Conservation (phyloP, 1,140 invertebrate species). For the Acyrthosiphon pisum region DNA sequence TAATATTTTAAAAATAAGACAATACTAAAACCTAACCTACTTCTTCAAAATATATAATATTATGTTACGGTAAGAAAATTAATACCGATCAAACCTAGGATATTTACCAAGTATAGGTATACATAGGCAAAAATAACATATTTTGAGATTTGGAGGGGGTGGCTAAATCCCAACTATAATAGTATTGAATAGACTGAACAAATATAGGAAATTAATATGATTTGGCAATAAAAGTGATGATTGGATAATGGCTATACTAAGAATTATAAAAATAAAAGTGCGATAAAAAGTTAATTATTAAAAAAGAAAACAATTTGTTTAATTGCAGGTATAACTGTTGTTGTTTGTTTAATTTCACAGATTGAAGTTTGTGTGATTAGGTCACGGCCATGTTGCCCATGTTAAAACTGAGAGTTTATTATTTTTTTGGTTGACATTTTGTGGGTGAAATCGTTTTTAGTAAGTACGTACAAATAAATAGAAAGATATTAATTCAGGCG, state of each 20-base stretch:
- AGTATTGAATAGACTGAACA: too few species aligned
- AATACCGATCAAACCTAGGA: too few species aligned
- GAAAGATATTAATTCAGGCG: not conserved
- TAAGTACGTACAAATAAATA: not conserved
- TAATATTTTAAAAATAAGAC: too few species aligned
- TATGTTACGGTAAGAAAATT: too few species aligned
- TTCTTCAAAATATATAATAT: too few species aligned
- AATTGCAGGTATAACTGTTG: too few species aligned
- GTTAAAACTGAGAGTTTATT: conserved; percentile 10
- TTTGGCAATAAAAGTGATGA: not conserved
- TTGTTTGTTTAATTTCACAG: not conserved
- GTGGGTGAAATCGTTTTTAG: conserved; percentile 13
- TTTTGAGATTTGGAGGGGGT: too few species aligned
- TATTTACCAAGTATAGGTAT: too few species aligned
- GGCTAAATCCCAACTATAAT: too few species aligned
- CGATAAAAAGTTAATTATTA: not conserved
- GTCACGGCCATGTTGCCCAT: not conserved
- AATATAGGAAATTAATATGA: not conserved
- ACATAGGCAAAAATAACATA: too few species aligned
- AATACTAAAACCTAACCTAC: too few species aligned
- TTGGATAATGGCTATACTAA: not conserved
- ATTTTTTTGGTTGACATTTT: not conserved
- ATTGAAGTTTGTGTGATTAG: not conserved
- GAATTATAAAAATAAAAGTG: too few species aligned
- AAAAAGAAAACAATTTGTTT: not conserved